These are phyloP conservation scores for Eumeta japonica DNA, from an alignment of 1,140 invertebrate genomes.

Conservation along the genomic window DNA sequence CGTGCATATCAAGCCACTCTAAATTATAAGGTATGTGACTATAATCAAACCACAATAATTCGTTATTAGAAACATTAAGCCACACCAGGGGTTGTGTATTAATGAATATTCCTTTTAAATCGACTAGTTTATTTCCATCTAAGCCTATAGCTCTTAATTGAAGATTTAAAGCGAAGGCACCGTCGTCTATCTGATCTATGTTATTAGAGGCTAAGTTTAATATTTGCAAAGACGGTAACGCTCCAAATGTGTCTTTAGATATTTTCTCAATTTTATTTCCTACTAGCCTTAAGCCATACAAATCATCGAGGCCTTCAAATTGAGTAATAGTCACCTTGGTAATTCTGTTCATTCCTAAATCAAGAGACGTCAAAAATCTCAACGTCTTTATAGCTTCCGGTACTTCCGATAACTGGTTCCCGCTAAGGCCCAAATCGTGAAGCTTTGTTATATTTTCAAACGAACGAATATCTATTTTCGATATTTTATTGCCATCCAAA, in stretches of 20 bases:
- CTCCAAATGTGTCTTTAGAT: constrained; percentile 66
- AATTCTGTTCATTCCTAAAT: constrained; percentile 79
- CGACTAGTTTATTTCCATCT: constrained; percentile 68
- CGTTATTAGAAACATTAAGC: constrained; percentile 73
- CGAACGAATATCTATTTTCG: constrained; percentile 67
- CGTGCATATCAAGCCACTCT: constrained; percentile 72
- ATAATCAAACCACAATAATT: constrained; percentile 69
- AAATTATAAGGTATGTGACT: constrained; percentile 66
- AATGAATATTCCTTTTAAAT: constrained; percentile 69
- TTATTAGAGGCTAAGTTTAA: constrained; percentile 70
- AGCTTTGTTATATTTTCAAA: constrained; percentile 79
- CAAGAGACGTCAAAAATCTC: constrained; percentile 69
- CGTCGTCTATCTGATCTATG: constrained; percentile 66
- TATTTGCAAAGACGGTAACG: constrained; percentile 66
- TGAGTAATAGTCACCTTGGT: constrained; percentile 60
- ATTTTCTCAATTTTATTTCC: constrained; percentile 70
- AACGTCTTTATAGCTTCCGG: constrained; percentile 72
- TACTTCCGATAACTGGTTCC: constrained; percentile 73
- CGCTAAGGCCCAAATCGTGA: constrained; percentile 76
- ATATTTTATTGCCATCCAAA: constrained; percentile 74
- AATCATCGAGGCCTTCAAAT: constrained; percentile 65
- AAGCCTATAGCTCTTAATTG: constrained; percentile 67
- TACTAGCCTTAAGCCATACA: constrained; percentile 65
- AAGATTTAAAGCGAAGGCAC: constrained; percentile 66
- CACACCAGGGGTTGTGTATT: constrained; percentile 67